A percentile compares a stretch with the other conserved stretches of the same genome.
Conservation (phyloP, 2,888 invertebrate genomes). For the Glaucopsyche alexis region DNA sequence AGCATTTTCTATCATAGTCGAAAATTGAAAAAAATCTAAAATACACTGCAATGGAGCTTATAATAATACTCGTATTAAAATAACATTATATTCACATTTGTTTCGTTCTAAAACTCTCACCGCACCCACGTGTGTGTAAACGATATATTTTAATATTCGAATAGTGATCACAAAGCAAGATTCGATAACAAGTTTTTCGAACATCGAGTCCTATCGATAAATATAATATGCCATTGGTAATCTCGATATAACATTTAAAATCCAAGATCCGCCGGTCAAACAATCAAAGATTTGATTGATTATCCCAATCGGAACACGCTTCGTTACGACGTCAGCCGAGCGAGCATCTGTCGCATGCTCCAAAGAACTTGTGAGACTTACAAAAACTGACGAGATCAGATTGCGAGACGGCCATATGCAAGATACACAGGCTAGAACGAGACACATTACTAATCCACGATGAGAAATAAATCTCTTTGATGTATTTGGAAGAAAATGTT, state of each 20-base stretch:
- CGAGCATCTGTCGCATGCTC: slow-evolving; percentile 77
- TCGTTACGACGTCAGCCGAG: slow-evolving; percentile 75
- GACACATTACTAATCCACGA: slow-evolving; percentile 55
- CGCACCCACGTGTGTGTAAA: neutral
- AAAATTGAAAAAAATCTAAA: too few species aligned
- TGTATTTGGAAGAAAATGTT: slow-evolving; percentile 50
- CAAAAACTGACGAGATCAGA: slow-evolving; percentile 67
- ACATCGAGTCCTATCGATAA: slow-evolving; percentile 5
- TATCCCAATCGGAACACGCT: slow-evolving; percentile 73
- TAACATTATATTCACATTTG: too few species aligned
- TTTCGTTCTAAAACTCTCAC: too few species aligned
- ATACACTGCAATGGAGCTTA: too few species aligned
- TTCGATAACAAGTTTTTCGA: neutral
- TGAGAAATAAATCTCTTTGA: slow-evolving; percentile 54
- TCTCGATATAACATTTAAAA: slow-evolving; percentile 48
- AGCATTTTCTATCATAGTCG: too few species aligned
- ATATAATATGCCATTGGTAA: slow-evolving; percentile 31
- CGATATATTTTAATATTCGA: neutral
- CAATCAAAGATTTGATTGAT: slow-evolving; percentile 76
- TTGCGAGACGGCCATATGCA: slow-evolving; percentile 53
- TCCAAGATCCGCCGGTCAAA: slow-evolving; percentile 61
- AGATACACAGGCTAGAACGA: slow-evolving; percentile 49
- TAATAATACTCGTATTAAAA: too few species aligned
- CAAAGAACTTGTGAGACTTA: slow-evolving; percentile 70
- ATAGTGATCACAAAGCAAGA: neutral